Evolutionary conservation across 2,888 invertebrate species (phyloP).

Genomic region (Marronus borbonicus): DNA sequence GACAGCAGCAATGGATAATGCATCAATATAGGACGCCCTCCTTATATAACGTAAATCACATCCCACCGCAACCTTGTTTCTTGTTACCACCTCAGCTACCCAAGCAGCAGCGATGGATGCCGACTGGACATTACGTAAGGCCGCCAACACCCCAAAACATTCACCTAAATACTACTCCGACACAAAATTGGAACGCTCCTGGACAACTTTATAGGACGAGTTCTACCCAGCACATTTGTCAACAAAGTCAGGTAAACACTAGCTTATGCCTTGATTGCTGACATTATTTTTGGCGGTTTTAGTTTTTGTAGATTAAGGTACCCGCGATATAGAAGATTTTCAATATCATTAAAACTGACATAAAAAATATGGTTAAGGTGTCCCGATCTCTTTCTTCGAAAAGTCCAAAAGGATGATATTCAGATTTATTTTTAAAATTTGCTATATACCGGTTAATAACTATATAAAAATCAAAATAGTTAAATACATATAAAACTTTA

Average conservation of each 20-base stretch:
- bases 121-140: slow-evolving; percentile 52
- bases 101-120: slow-evolving; percentile 54
- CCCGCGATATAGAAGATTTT: too few species aligned
- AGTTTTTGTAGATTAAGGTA: too few species aligned
- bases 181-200: slow-evolving; percentile 50
- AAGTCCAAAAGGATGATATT: too few species aligned
- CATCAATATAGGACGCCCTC: slow-evolving; percentile 52
- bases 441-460: too few species aligned
- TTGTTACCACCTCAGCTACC: slow-evolving; percentile 55
- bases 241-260: slow-evolving; percentile 35
- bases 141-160: slow-evolving; percentile 50
- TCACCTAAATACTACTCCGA: slow-evolving; percentile 46
- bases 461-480: too few species aligned
- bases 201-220: slow-evolving; percentile 52
- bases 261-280: too few species aligned
- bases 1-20: slow-evolving; percentile 53
- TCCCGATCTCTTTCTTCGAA: too few species aligned
- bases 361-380: too few species aligned
- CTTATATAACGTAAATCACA: slow-evolving; percentile 47
- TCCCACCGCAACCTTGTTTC: slow-evolving; percentile 51
- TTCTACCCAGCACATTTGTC: slow-evolving; percentile 53
- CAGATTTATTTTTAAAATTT: too few species aligned
- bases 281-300: too few species aligned
- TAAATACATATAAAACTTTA: too few species aligned
- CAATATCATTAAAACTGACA: too few species aligned